Evolutionary conservation across 2,113 vertebrate species (phyloP).

Genomic region (Ceuthmochares aereus): DNA sequence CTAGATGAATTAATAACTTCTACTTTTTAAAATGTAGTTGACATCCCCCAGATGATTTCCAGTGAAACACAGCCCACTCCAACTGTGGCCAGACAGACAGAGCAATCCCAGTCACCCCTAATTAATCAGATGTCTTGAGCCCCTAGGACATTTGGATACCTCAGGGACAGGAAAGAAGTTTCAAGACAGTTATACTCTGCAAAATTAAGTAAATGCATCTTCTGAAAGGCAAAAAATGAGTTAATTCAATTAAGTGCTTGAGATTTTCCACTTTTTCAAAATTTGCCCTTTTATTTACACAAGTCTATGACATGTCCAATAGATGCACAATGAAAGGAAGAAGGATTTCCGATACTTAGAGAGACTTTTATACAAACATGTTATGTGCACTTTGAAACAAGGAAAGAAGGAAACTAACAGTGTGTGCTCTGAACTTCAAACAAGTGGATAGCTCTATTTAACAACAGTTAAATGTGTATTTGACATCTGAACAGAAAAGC

Average conservation of each 20-base stretch:
- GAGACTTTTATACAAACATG: neutral
- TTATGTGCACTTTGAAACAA: slow-evolving; percentile 10
- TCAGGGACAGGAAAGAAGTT: neutral
- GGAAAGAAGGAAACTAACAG: slow-evolving; percentile 54
- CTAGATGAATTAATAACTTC: neutral
- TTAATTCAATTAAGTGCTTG: neutral
- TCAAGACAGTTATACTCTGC: neutral
- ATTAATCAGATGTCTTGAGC: neutral
- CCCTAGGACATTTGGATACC: neutral
- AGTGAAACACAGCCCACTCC: neutral
- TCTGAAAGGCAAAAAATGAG: neutral
- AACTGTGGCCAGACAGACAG: neutral
- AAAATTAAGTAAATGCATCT: neutral
- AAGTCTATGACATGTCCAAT: neutral
- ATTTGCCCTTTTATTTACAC: slow-evolving; percentile 3
- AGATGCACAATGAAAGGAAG: slow-evolving; percentile 64
- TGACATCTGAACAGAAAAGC: slow-evolving; percentile 49
- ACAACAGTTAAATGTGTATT: slow-evolving; percentile 42
- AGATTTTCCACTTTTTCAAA: slow-evolving; percentile 11
- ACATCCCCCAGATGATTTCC: neutral
- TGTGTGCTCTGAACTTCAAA: slow-evolving; percentile 39
- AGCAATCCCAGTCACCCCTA: neutral
- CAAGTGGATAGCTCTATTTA: neutral
- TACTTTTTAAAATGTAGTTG: neutral
- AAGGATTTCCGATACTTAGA: slow-evolving; percentile 50